Conservation (phyloP, 2,113 vertebrate genomes). For the Australoheros scitulus region DNA sequence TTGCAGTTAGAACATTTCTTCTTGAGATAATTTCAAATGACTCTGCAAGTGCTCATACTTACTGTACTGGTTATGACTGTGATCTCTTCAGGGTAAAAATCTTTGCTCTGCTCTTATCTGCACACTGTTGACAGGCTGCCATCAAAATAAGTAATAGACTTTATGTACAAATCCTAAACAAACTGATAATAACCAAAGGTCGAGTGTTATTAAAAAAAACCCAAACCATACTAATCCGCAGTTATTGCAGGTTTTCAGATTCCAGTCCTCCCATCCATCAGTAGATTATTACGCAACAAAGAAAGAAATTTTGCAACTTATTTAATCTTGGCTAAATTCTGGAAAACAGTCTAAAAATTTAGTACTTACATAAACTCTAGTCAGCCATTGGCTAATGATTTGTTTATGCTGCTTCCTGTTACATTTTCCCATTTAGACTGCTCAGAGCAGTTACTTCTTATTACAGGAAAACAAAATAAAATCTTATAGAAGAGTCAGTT, state of each 20-base stretch:
- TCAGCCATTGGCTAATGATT: neutral
- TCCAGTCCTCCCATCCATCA: neutral
- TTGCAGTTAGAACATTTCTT: slow-evolving; percentile 36
- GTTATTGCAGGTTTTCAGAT: neutral
- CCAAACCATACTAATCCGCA: slow-evolving; percentile 31
- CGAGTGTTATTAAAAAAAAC: slow-evolving; percentile 20
- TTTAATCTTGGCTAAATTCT: neutral
- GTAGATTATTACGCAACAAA: neutral
- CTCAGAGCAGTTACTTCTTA: neutral
- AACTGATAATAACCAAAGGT: slow-evolving; percentile 23
- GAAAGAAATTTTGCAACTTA: neutral
- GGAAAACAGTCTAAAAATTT: neutral
- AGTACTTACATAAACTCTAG: neutral
- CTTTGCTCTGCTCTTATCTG: slow-evolving; percentile 31
- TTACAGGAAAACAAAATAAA: neutral
- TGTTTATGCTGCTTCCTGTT: slow-evolving; percentile 20
- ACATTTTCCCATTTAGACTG: slow-evolving; percentile 8
- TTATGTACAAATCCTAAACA: neutral
- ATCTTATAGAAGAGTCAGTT: neutral
- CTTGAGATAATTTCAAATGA: slow-evolving; percentile 40
- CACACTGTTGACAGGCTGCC: neutral
- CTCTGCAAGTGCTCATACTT: slow-evolving; percentile 54
- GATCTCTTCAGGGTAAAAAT: slow-evolving; percentile 58
- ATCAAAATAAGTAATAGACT: neutral
- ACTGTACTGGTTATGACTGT: slow-evolving; percentile 68